phyloP scores from a whole-genome alignment of 2,888 invertebrate species.

The Agrenia bidenticulata region DNA sequence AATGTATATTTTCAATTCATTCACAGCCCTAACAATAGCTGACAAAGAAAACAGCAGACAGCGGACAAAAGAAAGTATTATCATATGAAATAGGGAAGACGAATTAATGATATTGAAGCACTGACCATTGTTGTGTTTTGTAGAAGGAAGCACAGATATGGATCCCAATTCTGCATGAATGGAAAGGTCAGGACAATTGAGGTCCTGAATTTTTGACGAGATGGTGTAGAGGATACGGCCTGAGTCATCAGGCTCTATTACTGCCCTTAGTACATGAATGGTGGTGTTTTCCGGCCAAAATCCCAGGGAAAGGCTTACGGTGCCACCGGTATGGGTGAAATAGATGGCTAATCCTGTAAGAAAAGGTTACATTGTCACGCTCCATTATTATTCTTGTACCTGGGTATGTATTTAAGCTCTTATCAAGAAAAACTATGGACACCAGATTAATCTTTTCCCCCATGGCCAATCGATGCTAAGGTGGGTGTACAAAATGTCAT shows the following conservation, averaged over 20 bases:
- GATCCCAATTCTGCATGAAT: constrained; percentile 22
- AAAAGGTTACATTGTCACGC: constrained; percentile 7
- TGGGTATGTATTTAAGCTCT: not conserved
- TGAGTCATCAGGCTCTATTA: constrained; percentile 29
- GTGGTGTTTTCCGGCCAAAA: constrained; percentile 17
- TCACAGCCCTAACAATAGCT: too few species aligned
- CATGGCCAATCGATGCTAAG: constrained; percentile 15
- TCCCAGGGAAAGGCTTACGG: constrained; percentile 4
- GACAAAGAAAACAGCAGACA: too few species aligned
- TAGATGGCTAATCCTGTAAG: constrained; percentile 18
- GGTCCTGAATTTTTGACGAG: not conserved
- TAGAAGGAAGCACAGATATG: not conserved
- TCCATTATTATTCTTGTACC: not conserved
- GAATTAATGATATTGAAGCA: too few species aligned
- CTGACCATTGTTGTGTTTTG: constrained; percentile 3
- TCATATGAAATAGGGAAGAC: too few species aligned
- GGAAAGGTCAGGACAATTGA: constrained; percentile 18
- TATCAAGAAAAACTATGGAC: too few species aligned
- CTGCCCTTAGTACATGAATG: constrained; percentile 30
- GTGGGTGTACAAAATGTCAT: constrained; percentile 10
- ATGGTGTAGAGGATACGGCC: constrained; percentile 25
- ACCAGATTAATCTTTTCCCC: constrained; percentile 9
- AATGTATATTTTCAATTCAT: too few species aligned
- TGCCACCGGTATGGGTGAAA: not conserved
- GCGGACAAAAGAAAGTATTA: too few species aligned